phyloP scores from a whole-genome alignment of 2,113 vertebrate genomes.

The Zeus faber region DNA sequence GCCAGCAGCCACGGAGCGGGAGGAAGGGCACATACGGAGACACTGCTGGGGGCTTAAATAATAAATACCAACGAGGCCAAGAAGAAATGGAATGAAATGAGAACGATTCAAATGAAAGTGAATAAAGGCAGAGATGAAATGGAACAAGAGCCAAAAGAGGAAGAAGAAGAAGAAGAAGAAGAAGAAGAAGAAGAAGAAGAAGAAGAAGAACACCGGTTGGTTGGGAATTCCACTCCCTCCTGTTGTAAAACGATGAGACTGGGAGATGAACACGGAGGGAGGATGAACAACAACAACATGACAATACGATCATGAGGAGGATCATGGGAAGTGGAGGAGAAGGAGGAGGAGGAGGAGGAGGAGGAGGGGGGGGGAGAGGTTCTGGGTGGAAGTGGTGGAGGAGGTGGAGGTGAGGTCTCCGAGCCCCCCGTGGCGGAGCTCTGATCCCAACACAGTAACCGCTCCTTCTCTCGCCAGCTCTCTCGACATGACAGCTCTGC shows the following conservation, averaged over 20 bases:
- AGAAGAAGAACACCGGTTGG: no score
- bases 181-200: no score
- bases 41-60: conserved; percentile 51
- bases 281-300: conserved; percentile 17
- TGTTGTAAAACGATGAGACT: no score
- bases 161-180: no score
- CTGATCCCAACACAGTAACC: conserved; percentile 48
- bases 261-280: conserved; percentile 21
- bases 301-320: neutral
- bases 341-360: neutral
- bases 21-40: conserved; percentile 35
- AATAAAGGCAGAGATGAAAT: neutral
- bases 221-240: no score
- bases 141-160: conserved; percentile 12
- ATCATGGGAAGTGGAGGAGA: conserved; percentile 21
- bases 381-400: conserved; percentile 26
- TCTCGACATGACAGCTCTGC: conserved; percentile 51
- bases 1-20: conserved; percentile 48
- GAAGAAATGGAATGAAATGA: conserved; percentile 36
- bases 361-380: conserved; percentile 25
- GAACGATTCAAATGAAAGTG: conserved; percentile 34
- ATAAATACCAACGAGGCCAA: conserved; percentile 37
- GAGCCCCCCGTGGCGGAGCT: conserved; percentile 45
- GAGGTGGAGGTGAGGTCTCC: conserved; percentile 30
- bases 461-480: conserved; percentile 59